Base-by-base conservation (phyloP, 2,113 vertebrate genomes). In the Antennarius striatus region DNA sequence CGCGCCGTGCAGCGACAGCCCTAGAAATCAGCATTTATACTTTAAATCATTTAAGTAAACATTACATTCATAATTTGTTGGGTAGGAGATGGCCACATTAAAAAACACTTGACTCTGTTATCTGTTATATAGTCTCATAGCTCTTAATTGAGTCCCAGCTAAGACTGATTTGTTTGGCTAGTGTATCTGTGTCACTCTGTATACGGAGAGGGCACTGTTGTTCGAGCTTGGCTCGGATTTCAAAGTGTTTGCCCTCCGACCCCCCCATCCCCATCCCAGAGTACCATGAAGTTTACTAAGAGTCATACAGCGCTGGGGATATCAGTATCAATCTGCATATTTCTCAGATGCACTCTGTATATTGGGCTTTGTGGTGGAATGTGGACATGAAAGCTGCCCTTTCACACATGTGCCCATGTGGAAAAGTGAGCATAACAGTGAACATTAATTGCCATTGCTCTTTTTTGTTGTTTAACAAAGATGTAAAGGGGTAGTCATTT, bases 171-270 rank as follows among this genome's bases (percentile, higher is more conserved):
- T 82, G 80, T 83, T 85, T 73, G 68, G 68, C 82, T 73, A 64
- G 80, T 82, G 77, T 74, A 72, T 84, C 77, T 71, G 75, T 84
- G 77, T 83, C 82, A 73, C 79, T 73, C 76, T 72, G 48, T 59
- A 77, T 84, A 77, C 84, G 86, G 75, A 86, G 78, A 84, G 77
- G 75, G 65, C 77, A 86, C 80, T 88, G 83, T 87, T 89, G 68
- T 86, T 81, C 52, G 59, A 78, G 71, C 64, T 60, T 32, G 79
- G 79, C 66, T 90, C 84, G 69, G 50, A 84, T 90, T 89, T 90
- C 83, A 89, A 87, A 89, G 83, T 54, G 57, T 85, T 77, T 71
- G 67, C 73, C 47, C 60, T 56, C 14, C 6, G 28, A 68, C 4
- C 15, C 17, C 17, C 22, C 16, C 22, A 54, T 57, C 73, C 64